Evolutionary conservation across 23 tunicate genomes (phyloP).

Genomic region (Pegea sp.): DNA sequence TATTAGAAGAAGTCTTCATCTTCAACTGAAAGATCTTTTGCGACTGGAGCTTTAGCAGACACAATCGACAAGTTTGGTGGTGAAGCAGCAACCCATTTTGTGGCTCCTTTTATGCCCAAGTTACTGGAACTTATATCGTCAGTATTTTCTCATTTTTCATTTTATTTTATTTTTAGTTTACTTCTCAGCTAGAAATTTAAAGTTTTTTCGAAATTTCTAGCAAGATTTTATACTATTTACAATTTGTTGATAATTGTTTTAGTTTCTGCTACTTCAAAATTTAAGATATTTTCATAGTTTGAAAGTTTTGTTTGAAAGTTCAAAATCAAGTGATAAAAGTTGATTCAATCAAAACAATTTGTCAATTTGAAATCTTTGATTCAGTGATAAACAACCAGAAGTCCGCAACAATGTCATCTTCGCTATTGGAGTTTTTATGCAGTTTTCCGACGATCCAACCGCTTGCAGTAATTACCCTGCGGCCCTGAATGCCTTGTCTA

Average conservation of each 20-base stretch:
- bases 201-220: too few species aligned
- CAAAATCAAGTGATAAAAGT: too few species aligned
- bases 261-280: too few species aligned
- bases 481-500: slow-evolving; percentile 21
- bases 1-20: background rate
- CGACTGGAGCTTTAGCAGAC: slow-evolving; percentile 77
- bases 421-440: slow-evolving; percentile 54
- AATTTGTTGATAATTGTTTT: too few species aligned
- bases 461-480: slow-evolving; percentile 28
- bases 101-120: slow-evolving; percentile 25
- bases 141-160: background rate
- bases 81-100: slow-evolving; percentile 21
- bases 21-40: slow-evolving; percentile 48
- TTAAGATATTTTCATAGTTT: too few species aligned
- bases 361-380: too few species aligned
- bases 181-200: too few species aligned
- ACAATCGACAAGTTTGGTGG: slow-evolving; percentile 49
- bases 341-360: too few species aligned
- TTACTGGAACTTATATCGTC: slow-evolving; percentile 14
- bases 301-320: too few species aligned
- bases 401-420: slow-evolving; percentile 73
- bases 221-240: too few species aligned
- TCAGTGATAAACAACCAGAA: slow-evolving; percentile 41
- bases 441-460: slow-evolving; percentile 21
- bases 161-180: too few species aligned